These are phyloP conservation scores for Scaptomyza parva DNA, from an alignment of 2,888 invertebrate species.

Conservation along the genomic window DNA sequence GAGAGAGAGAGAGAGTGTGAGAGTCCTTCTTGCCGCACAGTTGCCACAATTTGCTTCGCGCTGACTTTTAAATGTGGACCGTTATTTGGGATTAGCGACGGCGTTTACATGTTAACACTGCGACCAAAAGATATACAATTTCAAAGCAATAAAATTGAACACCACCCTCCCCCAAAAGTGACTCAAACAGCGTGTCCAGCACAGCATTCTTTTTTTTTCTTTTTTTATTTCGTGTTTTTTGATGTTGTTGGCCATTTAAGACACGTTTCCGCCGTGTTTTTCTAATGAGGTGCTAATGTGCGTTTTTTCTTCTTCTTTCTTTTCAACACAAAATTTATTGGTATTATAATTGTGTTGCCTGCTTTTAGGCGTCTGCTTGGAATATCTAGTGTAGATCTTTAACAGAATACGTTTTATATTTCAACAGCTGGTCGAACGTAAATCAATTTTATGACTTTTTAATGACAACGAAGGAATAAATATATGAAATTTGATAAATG, in stretches of 20 bases:
- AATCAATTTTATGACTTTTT: slow-evolving; percentile 74
- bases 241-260: slow-evolving; percentile 39
- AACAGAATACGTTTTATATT: slow-evolving; percentile 41
- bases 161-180: slow-evolving; percentile 1
- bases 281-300: slow-evolving; percentile 70
- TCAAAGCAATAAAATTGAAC: slow-evolving; percentile 69
- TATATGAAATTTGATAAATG: slow-evolving; percentile 25
- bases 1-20: too few species aligned
- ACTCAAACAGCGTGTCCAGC: slow-evolving; percentile 48
- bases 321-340: slow-evolving; percentile 49
- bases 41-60: slow-evolving; percentile 34
- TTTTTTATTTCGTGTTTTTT: slow-evolving; percentile 13
- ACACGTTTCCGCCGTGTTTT: slow-evolving; percentile 51
- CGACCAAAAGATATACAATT: slow-evolving; percentile 61
- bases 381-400: slow-evolving; percentile 21
- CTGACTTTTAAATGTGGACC: slow-evolving; percentile 40
- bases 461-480: slow-evolving; percentile 50
- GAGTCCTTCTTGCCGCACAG: slow-evolving; percentile 1
- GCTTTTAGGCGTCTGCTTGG: slow-evolving; percentile 33
- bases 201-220: slow-evolving; percentile 18
- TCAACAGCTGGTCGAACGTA: slow-evolving; percentile 60
- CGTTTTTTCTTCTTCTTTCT: too few species aligned
- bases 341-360: slow-evolving; percentile 39
- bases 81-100: slow-evolving; percentile 48
- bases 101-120: slow-evolving; percentile 54